These are phyloP conservation scores for Empidonax alnorum DNA, from an alignment of 2,113 vertebrate genomes.

Conservation along the genomic window DNA sequence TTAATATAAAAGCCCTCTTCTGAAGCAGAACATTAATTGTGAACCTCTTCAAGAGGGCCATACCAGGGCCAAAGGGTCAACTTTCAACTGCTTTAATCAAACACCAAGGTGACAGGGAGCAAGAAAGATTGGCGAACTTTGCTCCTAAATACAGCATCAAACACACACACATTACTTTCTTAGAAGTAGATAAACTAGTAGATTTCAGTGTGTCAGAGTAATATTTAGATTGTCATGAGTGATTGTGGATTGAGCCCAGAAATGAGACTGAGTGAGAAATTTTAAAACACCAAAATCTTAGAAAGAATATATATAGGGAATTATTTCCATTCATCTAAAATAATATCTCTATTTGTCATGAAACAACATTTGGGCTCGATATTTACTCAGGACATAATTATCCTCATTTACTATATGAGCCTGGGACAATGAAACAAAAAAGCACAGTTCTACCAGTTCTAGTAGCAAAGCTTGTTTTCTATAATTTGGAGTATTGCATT, in stretches of 20 bases:
- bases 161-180: background rate
- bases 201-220: background rate
- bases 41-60: background rate
- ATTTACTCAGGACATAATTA: background rate
- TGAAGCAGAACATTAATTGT: background rate
- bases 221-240: background rate
- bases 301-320: background rate
- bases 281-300: background rate
- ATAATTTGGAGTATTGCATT: background rate
- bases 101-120: background rate
- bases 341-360: background rate
- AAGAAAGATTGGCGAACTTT: background rate
- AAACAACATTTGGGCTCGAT: background rate
- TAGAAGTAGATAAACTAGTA: background rate
- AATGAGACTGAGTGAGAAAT: accelerated
- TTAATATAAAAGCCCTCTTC: background rate
- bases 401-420: background rate
- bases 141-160: background rate
- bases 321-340: background rate
- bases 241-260: background rate
- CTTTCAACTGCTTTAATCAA: background rate
- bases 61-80: background rate
- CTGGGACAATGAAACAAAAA: background rate
- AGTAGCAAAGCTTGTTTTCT: background rate
- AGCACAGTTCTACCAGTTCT: background rate